phyloP scores from a whole-genome alignment of 2,888 invertebrate genomes.

The Chydorus sphaericus region DNA sequence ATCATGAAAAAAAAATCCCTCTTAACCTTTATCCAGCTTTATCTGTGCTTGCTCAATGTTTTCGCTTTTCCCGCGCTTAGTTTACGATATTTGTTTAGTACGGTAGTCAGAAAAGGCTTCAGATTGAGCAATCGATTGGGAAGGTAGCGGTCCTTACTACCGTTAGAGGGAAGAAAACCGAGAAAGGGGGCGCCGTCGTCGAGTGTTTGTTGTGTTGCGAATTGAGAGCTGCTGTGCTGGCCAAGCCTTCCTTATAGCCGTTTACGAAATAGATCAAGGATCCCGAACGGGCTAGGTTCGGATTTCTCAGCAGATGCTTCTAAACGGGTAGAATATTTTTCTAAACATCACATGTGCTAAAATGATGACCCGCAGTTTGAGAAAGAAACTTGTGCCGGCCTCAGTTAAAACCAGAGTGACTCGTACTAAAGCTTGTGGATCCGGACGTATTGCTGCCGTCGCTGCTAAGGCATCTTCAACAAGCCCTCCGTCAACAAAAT shows the following conservation, averaged over 20 bases:
- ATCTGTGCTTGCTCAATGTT: too few species aligned
- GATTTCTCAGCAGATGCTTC: too few species aligned
- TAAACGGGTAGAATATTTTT: too few species aligned
- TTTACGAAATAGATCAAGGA: too few species aligned
- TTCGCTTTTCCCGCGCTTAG: background rate
- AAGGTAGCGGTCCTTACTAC: too few species aligned
- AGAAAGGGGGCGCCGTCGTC: background rate
- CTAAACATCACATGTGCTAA: too few species aligned
- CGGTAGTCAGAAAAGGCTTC: background rate
- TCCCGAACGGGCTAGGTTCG: background rate
- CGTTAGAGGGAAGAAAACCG: background rate
- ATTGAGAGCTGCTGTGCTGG: background rate
- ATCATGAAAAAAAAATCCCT: too few species aligned
- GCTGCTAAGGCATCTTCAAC: too few species aligned
- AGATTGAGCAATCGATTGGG: too few species aligned
- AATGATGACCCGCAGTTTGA: conserved; percentile 1
- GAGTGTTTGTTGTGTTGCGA: background rate
- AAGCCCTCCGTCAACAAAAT: too few species aligned
- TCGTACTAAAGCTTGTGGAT: background rate
- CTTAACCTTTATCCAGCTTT: too few species aligned
- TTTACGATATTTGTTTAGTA: background rate
- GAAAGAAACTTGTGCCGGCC: background rate
- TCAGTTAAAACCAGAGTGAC: background rate
- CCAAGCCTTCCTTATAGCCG: too few species aligned
- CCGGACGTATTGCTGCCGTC: background rate